Percentiles rank a stretch among this genome's conserved stretches.
Evolutionary conservation across 2,888 invertebrate species (phyloP).

Genomic region (Sussaba pulchella): DNA sequence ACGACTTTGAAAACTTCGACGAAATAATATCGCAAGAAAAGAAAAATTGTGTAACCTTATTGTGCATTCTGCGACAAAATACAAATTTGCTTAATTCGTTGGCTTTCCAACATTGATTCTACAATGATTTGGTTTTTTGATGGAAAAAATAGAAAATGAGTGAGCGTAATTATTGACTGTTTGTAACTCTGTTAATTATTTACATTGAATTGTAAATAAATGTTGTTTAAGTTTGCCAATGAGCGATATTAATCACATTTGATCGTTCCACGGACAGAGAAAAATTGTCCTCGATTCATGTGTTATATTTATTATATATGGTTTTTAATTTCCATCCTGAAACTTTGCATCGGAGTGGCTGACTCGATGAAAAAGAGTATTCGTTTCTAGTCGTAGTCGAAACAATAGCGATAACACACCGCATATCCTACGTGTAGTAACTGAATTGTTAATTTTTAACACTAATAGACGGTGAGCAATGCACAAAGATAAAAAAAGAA

Average conservation of each 20-base stretch:
- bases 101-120: not conserved
- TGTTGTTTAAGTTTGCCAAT: conserved; percentile 60
- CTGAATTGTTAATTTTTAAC: conserved; percentile 16
- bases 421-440: conserved; percentile 50
- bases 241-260: too few relatives aligned
- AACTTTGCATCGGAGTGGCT: too few relatives aligned
- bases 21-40: too few relatives aligned
- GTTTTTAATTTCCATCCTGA: too few relatives aligned
- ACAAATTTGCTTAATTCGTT: not conserved
- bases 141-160: conserved; percentile 7
- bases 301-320: too few relatives aligned
- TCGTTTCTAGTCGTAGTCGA: conserved; percentile 29
- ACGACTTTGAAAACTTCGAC: not conserved
- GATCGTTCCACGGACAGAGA: conserved; percentile 4
- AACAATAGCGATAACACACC: conserved; percentile 49
- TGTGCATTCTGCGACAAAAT: not conserved
- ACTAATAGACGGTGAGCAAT: conserved; percentile 3
- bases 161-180: conserved; percentile 10
- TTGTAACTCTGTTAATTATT: conserved; percentile 53
- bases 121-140: conserved; percentile 25
- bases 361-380: too few relatives aligned
- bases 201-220: conserved; percentile 62
- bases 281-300: too few relatives aligned
- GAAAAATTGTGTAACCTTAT: not conserved
- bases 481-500: not conserved